Evolutionary conservation across 2,113 vertebrate species (phyloP).

Genomic region (Morone saxatilis): DNA sequence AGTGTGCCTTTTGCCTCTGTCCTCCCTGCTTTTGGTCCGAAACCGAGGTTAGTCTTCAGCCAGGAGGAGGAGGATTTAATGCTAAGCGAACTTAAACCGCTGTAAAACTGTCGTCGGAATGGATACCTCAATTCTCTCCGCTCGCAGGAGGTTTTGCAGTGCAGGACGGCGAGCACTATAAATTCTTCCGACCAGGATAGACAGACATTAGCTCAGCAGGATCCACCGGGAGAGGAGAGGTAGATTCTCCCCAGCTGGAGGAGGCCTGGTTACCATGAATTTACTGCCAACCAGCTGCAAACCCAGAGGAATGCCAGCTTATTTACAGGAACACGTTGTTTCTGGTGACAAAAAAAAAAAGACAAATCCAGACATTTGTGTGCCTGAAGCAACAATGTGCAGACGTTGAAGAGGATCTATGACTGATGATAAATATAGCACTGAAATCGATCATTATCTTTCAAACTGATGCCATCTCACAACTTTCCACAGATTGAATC

Average conservation of each 20-base stretch:
- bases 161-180: slow-evolving; percentile 28
- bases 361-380: not conserved
- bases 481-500: too few relatives aligned
- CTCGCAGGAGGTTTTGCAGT: slow-evolving; percentile 33
- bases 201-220: slow-evolving; percentile 39
- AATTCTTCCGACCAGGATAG: slow-evolving; percentile 35
- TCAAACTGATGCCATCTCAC: too few relatives aligned
- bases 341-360: not conserved
- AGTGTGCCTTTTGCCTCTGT: slow-evolving; percentile 30
- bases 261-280: not conserved
- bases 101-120: slow-evolving; percentile 79
- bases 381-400: not conserved
- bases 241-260: not conserved
- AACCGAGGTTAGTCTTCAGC: slow-evolving; percentile 56
- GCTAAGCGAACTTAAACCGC: slow-evolving; percentile 62
- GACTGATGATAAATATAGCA: too few relatives aligned
- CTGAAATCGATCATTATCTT: too few relatives aligned
- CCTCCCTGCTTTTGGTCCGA: slow-evolving; percentile 29
- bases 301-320: not conserved
- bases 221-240: not conserved
- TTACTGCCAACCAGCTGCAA: not conserved
- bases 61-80: slow-evolving; percentile 66
- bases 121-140: slow-evolving; percentile 67
- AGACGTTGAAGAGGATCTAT: not conserved
- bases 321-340: too few relatives aligned